Conservation (phyloP, 2,113 vertebrate species). For the Antechinus stuartii region DNA sequence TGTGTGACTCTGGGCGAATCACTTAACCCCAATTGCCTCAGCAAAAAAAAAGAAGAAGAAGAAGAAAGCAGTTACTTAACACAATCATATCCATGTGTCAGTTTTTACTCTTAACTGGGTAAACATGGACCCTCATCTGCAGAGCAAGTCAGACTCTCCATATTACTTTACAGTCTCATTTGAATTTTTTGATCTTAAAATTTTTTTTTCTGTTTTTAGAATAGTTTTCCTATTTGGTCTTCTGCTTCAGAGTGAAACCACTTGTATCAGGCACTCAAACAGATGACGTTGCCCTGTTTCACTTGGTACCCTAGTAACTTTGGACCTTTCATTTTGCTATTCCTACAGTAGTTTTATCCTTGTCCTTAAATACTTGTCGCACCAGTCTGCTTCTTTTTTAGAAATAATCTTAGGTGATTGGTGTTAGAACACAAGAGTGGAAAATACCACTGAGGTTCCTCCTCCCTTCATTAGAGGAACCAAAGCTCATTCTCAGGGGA, state of each 20-base stretch:
- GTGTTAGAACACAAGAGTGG: neutral
- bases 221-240: neutral
- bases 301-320: neutral
- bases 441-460: neutral
- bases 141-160: neutral
- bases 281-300: neutral
- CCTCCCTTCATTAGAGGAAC: neutral
- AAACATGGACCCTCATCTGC: neutral
- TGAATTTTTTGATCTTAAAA: neutral
- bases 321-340: fast-evolving
- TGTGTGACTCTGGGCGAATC: too few relatives aligned
- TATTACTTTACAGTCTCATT: neutral
- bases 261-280: neutral
- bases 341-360: neutral
- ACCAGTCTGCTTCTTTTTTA: neutral
- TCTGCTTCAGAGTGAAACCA: neutral
- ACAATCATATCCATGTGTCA: neutral
- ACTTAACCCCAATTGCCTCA: too few relatives aligned
- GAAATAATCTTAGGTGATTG: neutral
- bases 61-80: neutral
- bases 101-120: neutral
- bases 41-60: too few relatives aligned
- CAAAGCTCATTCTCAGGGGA: neutral
- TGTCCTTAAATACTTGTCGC: neutral
- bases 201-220: neutral